These are phyloP conservation scores for Trissonchulus sp. DNA, from an alignment of 2,888 invertebrate species.

Conservation along the genomic window DNA sequence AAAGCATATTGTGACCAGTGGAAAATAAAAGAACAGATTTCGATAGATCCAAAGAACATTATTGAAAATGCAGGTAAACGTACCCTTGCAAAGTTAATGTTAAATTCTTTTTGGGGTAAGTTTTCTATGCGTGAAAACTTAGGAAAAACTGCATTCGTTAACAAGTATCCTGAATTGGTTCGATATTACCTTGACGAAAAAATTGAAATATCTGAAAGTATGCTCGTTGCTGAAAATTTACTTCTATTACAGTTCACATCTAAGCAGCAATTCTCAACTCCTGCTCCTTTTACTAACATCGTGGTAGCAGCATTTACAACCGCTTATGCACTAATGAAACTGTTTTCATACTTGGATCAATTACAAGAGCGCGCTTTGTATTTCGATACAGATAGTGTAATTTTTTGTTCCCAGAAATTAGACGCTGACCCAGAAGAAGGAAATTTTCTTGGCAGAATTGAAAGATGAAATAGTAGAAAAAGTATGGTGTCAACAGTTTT, in stretches of 20 bases:
- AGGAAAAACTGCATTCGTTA: too few relatives aligned
- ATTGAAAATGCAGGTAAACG: too few relatives aligned
- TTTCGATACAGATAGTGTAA: not conserved
- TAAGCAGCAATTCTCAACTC: too few relatives aligned
- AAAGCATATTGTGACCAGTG: not conserved
- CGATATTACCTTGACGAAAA: too few relatives aligned
- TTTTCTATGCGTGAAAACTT: not conserved
- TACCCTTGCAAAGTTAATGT: too few relatives aligned
- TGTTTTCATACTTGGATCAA: too few relatives aligned
- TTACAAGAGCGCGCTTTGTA: too few relatives aligned
- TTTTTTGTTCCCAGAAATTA: not conserved
- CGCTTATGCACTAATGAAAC: not conserved
- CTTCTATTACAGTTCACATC: too few relatives aligned
- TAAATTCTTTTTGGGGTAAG: constrained; percentile 7
- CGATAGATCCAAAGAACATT: not conserved
- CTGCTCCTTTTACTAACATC: too few relatives aligned
- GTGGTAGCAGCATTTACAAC: not conserved
- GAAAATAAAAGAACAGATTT: not conserved
- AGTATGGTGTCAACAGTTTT: not conserved
- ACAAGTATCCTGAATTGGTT: too few relatives aligned
- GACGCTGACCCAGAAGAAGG: too few relatives aligned
- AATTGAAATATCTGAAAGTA: not conserved
- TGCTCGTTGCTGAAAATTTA: not conserved
- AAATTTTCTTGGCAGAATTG: not conserved
- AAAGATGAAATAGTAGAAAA: not conserved